phyloP scores from a whole-genome alignment of 2,888 invertebrate species.

The Mythimna loreyi region DNA sequence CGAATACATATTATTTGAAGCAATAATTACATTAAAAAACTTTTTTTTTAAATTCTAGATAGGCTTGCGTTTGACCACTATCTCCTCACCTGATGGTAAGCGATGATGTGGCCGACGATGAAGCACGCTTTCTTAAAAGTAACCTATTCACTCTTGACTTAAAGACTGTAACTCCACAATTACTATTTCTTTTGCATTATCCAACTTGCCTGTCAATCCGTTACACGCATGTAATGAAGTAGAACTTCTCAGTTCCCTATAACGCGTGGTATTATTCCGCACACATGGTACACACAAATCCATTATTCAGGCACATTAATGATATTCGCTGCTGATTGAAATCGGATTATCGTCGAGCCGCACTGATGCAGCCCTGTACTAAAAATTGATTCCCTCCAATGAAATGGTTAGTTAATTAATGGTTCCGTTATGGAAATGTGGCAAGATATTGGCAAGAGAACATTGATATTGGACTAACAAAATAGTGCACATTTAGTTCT shows the following conservation, averaged over 20 bases:
- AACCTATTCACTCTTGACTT: too few species aligned
- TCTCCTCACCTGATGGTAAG: too few species aligned
- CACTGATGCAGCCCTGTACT: slow-evolving; percentile 42
- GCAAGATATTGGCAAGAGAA: neutral
- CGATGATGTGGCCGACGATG: too few species aligned
- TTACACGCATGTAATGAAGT: neutral
- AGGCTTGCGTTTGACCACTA: too few species aligned
- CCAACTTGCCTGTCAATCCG: neutral
- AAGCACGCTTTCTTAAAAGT: too few species aligned
- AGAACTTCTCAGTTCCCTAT: slow-evolving; percentile 3
- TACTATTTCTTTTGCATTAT: too few species aligned
- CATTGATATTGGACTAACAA: neutral
- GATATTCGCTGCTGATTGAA: slow-evolving; percentile 59
- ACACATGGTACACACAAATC: slow-evolving; percentile 42
- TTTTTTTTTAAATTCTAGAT: too few species aligned
- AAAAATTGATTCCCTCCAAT: slow-evolving; percentile 39
- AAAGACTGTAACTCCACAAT: too few species aligned
- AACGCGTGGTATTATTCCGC: neutral
- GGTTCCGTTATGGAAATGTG: neutral
- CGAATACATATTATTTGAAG: too few species aligned
- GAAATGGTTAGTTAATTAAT: slow-evolving; percentile 31
- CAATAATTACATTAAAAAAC: too few species aligned
- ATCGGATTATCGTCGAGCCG: slow-evolving; percentile 45
- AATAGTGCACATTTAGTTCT: neutral
- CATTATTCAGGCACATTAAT: slow-evolving; percentile 56